Percentiles rank a stretch among this genome's conserved stretches.
phyloP scores from a whole-genome alignment of 1,140 invertebrate species.

The Caenorhabditis elegans region WBcel235 BX284603.4:9646501-9647000 shows the following conservation, averaged over 20 bases:
- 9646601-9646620: conserved; percentile 28
- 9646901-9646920: neutral
- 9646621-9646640: conserved; percentile 31
- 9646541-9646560: conserved; percentile 25
- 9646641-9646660: conserved; percentile 32
- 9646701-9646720: neutral
- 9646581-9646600: neutral
- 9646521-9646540: conserved; percentile 24
- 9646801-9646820: neutral
- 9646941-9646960: neutral
- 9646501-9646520: neutral
- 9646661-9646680: conserved; percentile 29
- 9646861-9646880: conserved; percentile 8
- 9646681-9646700: neutral
- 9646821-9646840: conserved; percentile 22
- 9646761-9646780: conserved; percentile 29
- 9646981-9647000: neutral
- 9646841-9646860: neutral
- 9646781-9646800: conserved; percentile 26
- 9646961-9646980: too few relatives aligned
- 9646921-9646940: conserved; percentile 5
- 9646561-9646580: conserved; percentile 19
- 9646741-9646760: neutral
- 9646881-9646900: neutral
- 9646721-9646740: conserved; percentile 22